Conservation (phyloP, 1,140 invertebrate genomes). For the Brachionus plicatilis region DNA sequence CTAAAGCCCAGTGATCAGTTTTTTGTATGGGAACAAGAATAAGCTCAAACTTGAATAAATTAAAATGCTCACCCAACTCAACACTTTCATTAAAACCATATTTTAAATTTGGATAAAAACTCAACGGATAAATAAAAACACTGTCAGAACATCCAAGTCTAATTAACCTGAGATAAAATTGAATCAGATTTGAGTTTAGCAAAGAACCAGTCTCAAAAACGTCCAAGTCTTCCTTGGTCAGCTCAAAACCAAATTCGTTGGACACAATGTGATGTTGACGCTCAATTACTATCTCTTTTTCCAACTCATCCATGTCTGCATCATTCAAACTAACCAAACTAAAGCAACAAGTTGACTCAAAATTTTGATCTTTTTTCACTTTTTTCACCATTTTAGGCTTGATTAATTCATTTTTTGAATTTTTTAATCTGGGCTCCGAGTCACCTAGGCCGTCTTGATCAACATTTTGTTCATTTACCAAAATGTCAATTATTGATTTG, state of each 20-base stretch:
- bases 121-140: slow-evolving; percentile 13
- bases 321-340: slow-evolving; percentile 6
- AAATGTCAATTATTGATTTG: slow-evolving; percentile 1
- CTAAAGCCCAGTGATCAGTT: slow-evolving; percentile 2
- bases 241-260: slow-evolving; percentile 8
- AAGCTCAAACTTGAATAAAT: background rate
- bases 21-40: slow-evolving; percentile 29
- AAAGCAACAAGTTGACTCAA: background rate
- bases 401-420: background rate
- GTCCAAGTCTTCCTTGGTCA: slow-evolving; percentile 35
- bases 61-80: background rate
- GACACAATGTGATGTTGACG: background rate
- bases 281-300: slow-evolving; percentile 31
- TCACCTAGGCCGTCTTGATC: background rate
- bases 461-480: background rate
- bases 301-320: background rate
- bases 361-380: background rate
- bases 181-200: background rate
- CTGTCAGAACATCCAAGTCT: background rate
- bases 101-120: slow-evolving; percentile 39
- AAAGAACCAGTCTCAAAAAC: background rate
- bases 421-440: background rate
- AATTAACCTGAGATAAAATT: slow-evolving; percentile 24
- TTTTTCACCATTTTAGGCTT: slow-evolving; percentile 13
- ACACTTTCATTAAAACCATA: slow-evolving; percentile 7